These are phyloP conservation scores for Casuarius casuarius DNA, from an alignment of 2,113 vertebrate genomes.

Conservation along the genomic window DNA sequence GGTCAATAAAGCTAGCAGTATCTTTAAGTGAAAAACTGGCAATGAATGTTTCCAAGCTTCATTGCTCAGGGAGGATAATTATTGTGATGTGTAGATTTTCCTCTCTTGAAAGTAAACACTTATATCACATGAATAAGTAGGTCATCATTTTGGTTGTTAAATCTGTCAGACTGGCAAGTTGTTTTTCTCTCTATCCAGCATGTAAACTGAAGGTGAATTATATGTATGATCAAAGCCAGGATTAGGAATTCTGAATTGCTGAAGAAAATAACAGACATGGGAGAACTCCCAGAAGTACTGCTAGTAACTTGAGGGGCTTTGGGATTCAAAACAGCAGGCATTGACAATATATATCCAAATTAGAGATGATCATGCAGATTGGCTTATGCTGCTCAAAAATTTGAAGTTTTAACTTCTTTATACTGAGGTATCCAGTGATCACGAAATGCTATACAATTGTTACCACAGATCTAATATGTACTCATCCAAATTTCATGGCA, in stretches of 20 bases:
- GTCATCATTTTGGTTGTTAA: background rate
- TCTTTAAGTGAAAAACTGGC: constrained; percentile 23
- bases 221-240: background rate
- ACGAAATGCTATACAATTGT: background rate
- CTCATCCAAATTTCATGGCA: background rate
- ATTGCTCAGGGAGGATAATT: constrained; percentile 16
- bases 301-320: background rate
- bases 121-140: background rate
- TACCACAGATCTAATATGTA: background rate
- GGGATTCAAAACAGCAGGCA: background rate
- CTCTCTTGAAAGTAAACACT: constrained; percentile 28
- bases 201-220: background rate
- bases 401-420: background rate
- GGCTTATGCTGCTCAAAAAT: background rate
- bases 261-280: background rate
- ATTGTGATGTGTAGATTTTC: background rate
- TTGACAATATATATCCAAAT: background rate
- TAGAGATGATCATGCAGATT: background rate
- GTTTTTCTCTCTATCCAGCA: background rate
- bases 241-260: background rate
- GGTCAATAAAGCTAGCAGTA: constrained; percentile 32
- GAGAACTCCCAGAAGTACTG: background rate
- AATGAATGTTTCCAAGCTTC: constrained; percentile 29
- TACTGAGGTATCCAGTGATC: background rate
- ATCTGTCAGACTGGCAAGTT: background rate